Base-by-base conservation (phyloP, 2,113 vertebrate species). In the Patagioenas fasciata region DNA sequence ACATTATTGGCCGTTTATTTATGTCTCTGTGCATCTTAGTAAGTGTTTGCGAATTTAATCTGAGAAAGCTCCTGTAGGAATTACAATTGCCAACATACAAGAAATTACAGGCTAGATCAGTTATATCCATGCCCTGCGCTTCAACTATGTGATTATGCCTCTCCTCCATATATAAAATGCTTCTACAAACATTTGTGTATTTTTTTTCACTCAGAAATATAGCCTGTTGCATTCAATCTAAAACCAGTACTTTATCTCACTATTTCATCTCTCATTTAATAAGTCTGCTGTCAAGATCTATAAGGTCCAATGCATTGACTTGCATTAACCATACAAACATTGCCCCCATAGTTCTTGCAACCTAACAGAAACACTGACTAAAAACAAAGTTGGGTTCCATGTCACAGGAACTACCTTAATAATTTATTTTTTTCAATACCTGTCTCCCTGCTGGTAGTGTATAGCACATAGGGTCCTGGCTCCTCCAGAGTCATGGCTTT, bases 231-330 rank as follows among this genome's bases (percentile, higher is more conserved):
- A 84, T 65, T 84, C 38, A 69, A 69, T 38, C 58, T 61, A 82
- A 85, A 89, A 71, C 17, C 29, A 60, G 18, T 38, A 29, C 74
- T 89, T 86, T 79, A 26, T 58, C 69, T 28, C 64, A 80, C 0
- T 85, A n/a, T 75, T 91, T 57, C 44, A 64, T 77, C 32, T 92
- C 47, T 66, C 29, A 21, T 91, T 90, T 80, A 71, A 96, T 84
- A 40, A 42, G 24, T 29, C 40, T 69, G 31, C 15, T 84, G 24
- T 34, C 44, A 54, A 65, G 57, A 87, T 62, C 73, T 78, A 32
- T 28, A 29, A 89, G 86, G 48, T 82, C 21, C 3, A 3, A 72
- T 36, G 16, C 40, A 50, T 89, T 83, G 36, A 87, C 34, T 85
- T 79, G 38, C 42, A 74, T 70, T 67, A 89, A 61, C 23, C 24